Evolutionary conservation across 1,140 invertebrate genomes (phyloP), one percentile per base, ranked within the genome.

Genomic region (Zelostemma sp.): DNA sequence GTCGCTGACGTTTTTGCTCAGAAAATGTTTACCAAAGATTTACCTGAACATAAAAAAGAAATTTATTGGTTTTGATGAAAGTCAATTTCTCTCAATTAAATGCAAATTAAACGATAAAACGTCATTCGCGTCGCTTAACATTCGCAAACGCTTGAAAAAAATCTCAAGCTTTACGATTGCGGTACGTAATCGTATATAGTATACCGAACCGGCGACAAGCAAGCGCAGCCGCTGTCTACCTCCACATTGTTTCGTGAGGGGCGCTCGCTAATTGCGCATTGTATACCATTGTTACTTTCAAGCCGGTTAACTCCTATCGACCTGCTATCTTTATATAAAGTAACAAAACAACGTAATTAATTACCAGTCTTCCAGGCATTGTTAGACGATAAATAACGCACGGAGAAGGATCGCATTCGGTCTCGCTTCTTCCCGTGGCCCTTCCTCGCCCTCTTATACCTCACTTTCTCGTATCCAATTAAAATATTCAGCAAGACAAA

Each of bases 401-500:
- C 53, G 48, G 65, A 41, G 67, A 28, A 46, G 40, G 60, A 43
- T 43, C 43, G 41, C 50, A 11, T 21, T 28, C 33, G 21, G 6
- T 43, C 51, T 50, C 49, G 25, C 38, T 61, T 56, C 25, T 18
- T 65, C 41, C 38, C 17, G 35, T 33, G 17, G 19, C 33, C 14
- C 43, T 47, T 19, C 15, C 17, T 41, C 38, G 46, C 17, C 48
- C 56, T 62, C 61, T 53, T 46, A 48, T 43, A 15, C 59, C 51
- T 49, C 46, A 28, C 60, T 68, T 67, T 51, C 55, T 64, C 60
- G 61, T 67, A 77, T 80, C 83, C 82, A 85, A 85, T 85, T 83
- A 85, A 84, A 85, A 85, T 85, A 85, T 85, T 85, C 81, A 83
- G 54, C 73, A 78, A 85, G 82, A 85, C 82, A 85, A 84, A 85